Evolutionary conservation across 2,113 vertebrate species (phyloP), one percentile per base, ranked within the genome.

Genomic region (Castor canadensis): DNA sequence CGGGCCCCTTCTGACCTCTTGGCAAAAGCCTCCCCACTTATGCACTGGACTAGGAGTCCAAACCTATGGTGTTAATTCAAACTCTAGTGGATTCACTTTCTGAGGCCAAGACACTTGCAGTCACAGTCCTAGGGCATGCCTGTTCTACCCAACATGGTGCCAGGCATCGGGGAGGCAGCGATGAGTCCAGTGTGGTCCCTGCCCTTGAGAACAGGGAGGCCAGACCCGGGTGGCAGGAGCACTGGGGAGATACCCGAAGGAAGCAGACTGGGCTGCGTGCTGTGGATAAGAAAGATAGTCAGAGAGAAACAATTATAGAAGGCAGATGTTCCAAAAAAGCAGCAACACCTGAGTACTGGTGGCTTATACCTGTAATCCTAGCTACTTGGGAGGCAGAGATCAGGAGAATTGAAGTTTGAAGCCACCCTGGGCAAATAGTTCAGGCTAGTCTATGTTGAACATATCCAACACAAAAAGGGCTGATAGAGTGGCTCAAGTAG

Each of bases 241-340:
- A 0, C 3, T 17, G 56, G 66, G 58, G 38, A 40, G n/a, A 26
- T 54, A 38, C 35, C 52, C 11, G 35, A 64, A 95, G 69, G 80
- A 94, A 94, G 69, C 13, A 17, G 12, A 15, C 58, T 71, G 10
- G 19, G 20, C 20, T 20, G 3, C 32, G 17, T 10, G 43, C 30
- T 12, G n/a, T 5, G 54, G 80, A 72, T 77, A 89, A 89, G 77
- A 45, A 89, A 89, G 88, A 83, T 80, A 73, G 24, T 62, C 62
- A 19, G 13, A n/a, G 22, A 62, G 5, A 64, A 89, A 81, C 69
- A 52, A 76, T 7, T 52, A 32, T 47, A 15, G 62, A 67, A 86
- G 45, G 35, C 81, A 77, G 64, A 40, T 49, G 72, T 87, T 87
- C 91, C 89, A 95, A 85, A 77, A 92, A 35, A n/a, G n/a, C n/a